Evolutionary conservation across 2,113 vertebrate species (phyloP).

Genomic region (Numenius arquata): DNA sequence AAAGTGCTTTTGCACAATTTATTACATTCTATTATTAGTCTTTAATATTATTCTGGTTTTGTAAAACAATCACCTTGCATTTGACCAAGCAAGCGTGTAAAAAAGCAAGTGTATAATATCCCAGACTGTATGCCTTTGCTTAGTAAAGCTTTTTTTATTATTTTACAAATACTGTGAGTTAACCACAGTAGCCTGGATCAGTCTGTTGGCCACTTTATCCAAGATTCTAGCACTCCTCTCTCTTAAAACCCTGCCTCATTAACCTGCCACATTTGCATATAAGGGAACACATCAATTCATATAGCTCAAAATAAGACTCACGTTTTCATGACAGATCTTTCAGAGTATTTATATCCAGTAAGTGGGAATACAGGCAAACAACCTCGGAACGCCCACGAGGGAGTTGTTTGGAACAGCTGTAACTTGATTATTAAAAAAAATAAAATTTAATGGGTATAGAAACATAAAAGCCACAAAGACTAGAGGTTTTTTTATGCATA

Average conservation of each 20-base stretch:
- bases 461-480: neutral
- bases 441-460: constrained; percentile 31
- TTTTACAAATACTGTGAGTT: neutral
- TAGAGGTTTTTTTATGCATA: neutral
- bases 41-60: neutral
- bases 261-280: neutral
- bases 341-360: neutral
- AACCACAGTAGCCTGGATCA: neutral
- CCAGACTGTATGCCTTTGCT: neutral
- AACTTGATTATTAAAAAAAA: constrained; percentile 56
- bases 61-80: neutral
- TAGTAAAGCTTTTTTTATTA: neutral
- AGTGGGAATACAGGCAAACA: neutral
- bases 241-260: neutral
- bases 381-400: neutral
- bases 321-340: neutral
- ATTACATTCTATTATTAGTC: neutral
- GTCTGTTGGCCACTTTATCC: neutral
- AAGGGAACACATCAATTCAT: neutral
- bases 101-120: neutral
- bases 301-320: neutral
- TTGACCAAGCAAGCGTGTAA: neutral
- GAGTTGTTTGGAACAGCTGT: constrained; percentile 28
- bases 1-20: neutral
- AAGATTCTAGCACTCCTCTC: neutral